phyloP scores from a whole-genome alignment of 2,888 invertebrate species.

The Sarcophaga variegata region DNA sequence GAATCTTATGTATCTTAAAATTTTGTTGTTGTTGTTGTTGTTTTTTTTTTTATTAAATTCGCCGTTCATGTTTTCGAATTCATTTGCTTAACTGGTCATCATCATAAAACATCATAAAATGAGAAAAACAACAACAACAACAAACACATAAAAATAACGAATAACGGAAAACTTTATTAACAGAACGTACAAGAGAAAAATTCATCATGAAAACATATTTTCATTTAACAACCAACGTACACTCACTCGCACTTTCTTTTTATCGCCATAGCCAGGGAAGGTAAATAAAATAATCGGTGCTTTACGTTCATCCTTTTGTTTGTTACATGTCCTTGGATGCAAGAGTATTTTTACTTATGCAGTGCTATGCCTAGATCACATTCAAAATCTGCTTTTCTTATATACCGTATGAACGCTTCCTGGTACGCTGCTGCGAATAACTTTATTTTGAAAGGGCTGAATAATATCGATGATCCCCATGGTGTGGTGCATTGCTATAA shows the following conservation, averaged over 20 bases:
- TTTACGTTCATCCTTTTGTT: not conserved
- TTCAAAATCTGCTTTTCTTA: no score
- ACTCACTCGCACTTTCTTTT: not conserved
- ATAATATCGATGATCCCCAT: no score
- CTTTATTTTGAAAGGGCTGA: no score
- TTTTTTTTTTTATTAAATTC: slow-evolving; percentile 20
- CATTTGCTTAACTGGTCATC: slow-evolving; percentile 43
- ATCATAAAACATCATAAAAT: slow-evolving; percentile 46
- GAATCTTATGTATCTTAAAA: no score
- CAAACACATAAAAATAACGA: no score
- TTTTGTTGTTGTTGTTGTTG: not conserved
- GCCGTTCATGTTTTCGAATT: slow-evolving; percentile 33
- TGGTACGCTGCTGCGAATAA: no score
- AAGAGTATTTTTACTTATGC: no score
- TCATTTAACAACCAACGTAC: slow-evolving; percentile 22
- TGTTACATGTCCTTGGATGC: not conserved
- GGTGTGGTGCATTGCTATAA: no score
- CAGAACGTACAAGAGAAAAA: slow-evolving; percentile 26
- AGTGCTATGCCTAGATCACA: no score
- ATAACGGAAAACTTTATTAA: slow-evolving; percentile 31
- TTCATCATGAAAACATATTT: slow-evolving; percentile 32
- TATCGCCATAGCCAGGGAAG: not conserved
- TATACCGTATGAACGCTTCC: no score
- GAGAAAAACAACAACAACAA: not conserved
- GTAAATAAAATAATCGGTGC: not conserved